These are phyloP conservation scores for Cercocebus atys DNA, from an alignment of 2,113 vertebrate genomes.

Conservation along the genomic window DNA sequence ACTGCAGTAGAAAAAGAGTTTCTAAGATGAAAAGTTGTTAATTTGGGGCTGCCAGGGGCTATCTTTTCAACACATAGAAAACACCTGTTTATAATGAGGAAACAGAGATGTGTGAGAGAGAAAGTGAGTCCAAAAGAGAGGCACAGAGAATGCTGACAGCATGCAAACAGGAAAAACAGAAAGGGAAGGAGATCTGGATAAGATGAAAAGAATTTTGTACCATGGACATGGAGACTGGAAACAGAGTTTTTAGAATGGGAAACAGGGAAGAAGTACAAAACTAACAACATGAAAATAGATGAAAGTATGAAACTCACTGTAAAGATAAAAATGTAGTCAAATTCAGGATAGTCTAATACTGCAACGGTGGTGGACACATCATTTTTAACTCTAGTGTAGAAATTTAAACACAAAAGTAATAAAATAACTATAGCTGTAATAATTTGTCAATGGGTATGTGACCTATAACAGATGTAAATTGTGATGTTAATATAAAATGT, in stretches of 20 bases:
- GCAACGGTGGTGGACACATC: background rate
- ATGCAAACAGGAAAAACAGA: background rate
- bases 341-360: background rate
- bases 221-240: background rate
- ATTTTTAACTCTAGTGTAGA: background rate
- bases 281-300: background rate
- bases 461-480: background rate
- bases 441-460: background rate
- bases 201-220: background rate
- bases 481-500: background rate
- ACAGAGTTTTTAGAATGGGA: background rate
- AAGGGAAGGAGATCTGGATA: background rate
- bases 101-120: background rate
- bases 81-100: background rate
- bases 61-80: background rate
- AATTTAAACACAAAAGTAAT: background rate
- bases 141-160: background rate
- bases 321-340: background rate
- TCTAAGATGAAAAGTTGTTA: background rate
- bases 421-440: background rate
- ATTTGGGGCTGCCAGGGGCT: background rate
- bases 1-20: background rate
- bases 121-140: background rate
- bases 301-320: background rate
- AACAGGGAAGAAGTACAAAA: background rate